Percentiles rank a stretch among this genome's conserved stretches.
These are phyloP conservation scores for Auanema sp. DNA, from an alignment of 2,888 invertebrate genomes.

Conservation along the genomic window DNA sequence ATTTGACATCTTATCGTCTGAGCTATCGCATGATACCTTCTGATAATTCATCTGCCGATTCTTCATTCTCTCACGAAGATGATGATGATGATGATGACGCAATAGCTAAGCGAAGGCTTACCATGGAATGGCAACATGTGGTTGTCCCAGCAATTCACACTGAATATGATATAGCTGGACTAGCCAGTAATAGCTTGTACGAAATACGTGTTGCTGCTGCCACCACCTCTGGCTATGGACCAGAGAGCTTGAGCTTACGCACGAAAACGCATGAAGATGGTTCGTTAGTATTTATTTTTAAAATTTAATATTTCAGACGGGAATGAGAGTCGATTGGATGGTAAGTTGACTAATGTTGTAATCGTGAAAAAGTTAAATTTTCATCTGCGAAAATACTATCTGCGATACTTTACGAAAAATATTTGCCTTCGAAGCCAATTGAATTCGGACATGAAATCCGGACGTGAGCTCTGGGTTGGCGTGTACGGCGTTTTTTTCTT, in stretches of 20 bases:
- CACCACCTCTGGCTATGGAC: conserved; percentile 87
- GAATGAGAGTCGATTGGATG: conserved; percentile 15
- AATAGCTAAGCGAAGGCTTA: neutral
- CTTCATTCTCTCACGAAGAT: conserved; percentile 27
- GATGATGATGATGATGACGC: conserved; percentile 10
- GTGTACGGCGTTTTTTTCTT: conserved; percentile 2
- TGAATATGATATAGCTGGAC: conserved; percentile 28
- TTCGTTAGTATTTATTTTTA: conserved; percentile 72
- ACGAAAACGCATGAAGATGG: conserved; percentile 97
- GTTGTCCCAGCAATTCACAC: conserved; percentile 23
- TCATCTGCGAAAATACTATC: neutral
- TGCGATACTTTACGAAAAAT: conserved; percentile 4
- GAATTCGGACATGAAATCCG: too few species aligned
- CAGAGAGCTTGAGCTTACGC: conserved; percentile 84
- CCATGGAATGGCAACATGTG: conserved; percentile 21
- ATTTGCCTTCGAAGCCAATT: too few species aligned
- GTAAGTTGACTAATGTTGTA: conserved; percentile 15
- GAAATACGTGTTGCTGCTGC: conserved; percentile 93
- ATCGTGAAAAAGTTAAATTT: conserved; percentile 6
- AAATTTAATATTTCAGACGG: conserved; percentile 29
- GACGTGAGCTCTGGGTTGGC: neutral
- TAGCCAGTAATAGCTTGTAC: conserved; percentile 76
- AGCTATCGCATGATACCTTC: too few species aligned
- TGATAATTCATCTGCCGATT: too few species aligned
- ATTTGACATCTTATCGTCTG: too few species aligned